These are phyloP conservation scores for Panthera leo DNA, from an alignment of 2,113 vertebrate species.

Conservation along the genomic window DNA sequence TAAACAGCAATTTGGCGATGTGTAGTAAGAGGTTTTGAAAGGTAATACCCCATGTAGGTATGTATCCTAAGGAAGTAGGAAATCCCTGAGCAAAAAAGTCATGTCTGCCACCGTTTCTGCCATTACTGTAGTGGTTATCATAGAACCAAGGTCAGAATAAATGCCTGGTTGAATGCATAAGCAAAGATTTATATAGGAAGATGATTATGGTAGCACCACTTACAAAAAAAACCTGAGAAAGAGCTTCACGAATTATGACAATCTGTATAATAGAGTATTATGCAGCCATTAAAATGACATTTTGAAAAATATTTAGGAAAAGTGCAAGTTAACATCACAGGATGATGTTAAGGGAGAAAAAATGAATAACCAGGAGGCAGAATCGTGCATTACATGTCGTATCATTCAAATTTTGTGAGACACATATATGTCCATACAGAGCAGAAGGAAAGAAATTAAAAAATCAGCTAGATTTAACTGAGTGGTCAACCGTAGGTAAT, in stretches of 20 bases:
- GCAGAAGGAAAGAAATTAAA: background rate
- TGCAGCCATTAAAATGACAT: background rate
- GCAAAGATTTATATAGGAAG: background rate
- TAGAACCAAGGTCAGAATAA: background rate
- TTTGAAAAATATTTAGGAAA: background rate
- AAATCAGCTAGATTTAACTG: background rate
- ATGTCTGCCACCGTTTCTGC: fast-evolving
- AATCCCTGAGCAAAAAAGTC: too few species aligned
- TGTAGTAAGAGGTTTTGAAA: background rate
- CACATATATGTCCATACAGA: fast-evolving
- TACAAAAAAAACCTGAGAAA: background rate
- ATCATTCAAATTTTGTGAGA: fast-evolving
- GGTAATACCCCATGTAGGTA: background rate
- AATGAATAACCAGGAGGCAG: too few species aligned
- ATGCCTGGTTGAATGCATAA: fast-evolving
- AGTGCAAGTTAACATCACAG: background rate
- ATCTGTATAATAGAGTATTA: background rate
- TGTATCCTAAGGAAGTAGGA: background rate
- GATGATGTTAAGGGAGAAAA: background rate
- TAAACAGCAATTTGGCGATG: background rate
- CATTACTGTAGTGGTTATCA: background rate
- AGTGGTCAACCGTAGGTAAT: fast-evolving
- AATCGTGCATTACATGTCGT: fast-evolving
- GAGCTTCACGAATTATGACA: background rate
- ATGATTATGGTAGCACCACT: background rate